Conservation (phyloP, 2,797 vertebrate species). For the Cuculus canorus region DNA sequence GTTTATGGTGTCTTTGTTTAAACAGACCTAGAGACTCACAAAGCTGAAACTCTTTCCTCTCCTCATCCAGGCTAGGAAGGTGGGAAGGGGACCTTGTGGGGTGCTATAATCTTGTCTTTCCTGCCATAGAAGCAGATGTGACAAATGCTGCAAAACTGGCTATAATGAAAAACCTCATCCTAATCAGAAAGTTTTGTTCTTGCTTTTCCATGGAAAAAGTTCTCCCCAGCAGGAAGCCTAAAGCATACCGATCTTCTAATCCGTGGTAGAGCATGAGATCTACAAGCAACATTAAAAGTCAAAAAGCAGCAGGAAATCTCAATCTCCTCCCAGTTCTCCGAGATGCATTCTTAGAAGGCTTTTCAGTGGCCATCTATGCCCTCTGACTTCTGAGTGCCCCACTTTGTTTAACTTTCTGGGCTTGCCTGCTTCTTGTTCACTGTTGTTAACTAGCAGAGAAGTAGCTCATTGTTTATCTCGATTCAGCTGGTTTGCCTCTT, state of each 20-base stretch:
- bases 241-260: neutral
- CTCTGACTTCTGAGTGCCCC: neutral
- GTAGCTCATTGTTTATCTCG: neutral
- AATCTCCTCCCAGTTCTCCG: neutral
- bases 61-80: neutral
- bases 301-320: neutral
- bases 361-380: neutral
- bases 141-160: neutral
- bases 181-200: neutral
- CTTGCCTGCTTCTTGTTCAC: neutral
- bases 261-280: neutral
- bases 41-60: neutral
- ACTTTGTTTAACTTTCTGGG: neutral
- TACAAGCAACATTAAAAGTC: neutral
- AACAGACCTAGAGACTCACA: neutral
- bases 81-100: neutral
- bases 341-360: neutral
- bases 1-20: neutral
- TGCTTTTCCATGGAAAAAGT: neutral
- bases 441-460: neutral
- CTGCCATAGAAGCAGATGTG: neutral
- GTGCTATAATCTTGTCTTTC: neutral
- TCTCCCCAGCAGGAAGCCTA: neutral
- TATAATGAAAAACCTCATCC: neutral
- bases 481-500: neutral